Base-by-base conservation (phyloP, 53 echinoderm and acorn worm species). In the Echinarachnius parma region DNA sequence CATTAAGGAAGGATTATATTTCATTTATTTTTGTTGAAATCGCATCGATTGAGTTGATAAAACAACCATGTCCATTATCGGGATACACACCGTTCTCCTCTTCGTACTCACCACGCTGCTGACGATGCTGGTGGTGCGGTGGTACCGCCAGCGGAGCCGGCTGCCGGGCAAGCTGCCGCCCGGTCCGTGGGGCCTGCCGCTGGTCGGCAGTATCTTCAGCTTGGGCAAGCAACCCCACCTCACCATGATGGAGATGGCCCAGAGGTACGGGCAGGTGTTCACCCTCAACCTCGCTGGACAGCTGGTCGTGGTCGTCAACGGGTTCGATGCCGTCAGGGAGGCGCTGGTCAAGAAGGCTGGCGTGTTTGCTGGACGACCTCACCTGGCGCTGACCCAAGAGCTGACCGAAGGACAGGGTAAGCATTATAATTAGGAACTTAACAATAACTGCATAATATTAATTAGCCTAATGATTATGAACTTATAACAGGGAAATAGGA, bases 341-440 rank as follows among this genome's bases (percentile, higher is more conserved):
- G 88, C 96, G 1, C 66, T 96, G 74, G 91, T 96, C 24, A 91
- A 91, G 83, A 84, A 96, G 23, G 87, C 87, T 14, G 81, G 64
- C 24, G 86, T 80, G 21, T 96, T 96, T 31, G 96, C 91, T 53
- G 96, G 96, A 5, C 74, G 96, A 64, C 96, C 96, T 0, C 81
- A 87, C 60, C 77, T 96, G 48, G 85, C 87, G 18, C 56, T 96
- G 31, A 91, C 91, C 24, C 87, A 87, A 52, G 77, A 85, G 77
- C 83, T 96, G 7, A 96, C 96, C 0, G 82, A 96, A 53, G 96
- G 91, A 16, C 90, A 96, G 72, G 96, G 96, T 96, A 64, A 76
- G 87, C n/a, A n/a, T n/a, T n/a, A n/a, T n/a, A n/a, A n/a, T n/a
- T n/a, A n/a, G n/a, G n/a, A n/a, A n/a, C 23, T 29, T 31, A 4